These are phyloP conservation scores for Drosophila siamana DNA, from an alignment of 2,888 invertebrate genomes.

Conservation along the genomic window DNA sequence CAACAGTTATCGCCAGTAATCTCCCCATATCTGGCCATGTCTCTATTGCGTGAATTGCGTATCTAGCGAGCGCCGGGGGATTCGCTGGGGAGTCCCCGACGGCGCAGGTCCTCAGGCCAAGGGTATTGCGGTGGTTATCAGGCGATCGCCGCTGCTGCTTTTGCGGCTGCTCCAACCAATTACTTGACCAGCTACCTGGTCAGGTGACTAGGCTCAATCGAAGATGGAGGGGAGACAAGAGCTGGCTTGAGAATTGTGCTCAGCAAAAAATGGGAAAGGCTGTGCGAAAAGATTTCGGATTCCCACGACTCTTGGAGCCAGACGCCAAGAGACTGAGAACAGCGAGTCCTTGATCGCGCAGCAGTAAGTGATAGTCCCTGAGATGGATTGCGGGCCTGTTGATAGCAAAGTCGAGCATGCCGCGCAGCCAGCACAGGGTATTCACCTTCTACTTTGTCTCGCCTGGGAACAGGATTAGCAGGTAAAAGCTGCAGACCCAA, in stretches of 20 bases:
- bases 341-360: slow-evolving; percentile 58
- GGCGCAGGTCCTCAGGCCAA: not conserved
- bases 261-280: slow-evolving; percentile 26
- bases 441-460: slow-evolving; percentile 28
- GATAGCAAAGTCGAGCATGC: slow-evolving; percentile 64
- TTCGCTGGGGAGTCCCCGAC: not conserved
- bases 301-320: slow-evolving; percentile 69
- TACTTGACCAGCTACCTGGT: slow-evolving; percentile 47
- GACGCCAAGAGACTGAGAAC: slow-evolving; percentile 48
- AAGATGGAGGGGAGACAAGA: slow-evolving; percentile 55
- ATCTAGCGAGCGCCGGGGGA: no score
- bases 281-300: slow-evolving; percentile 43
- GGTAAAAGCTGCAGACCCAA: slow-evolving; percentile 60
- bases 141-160: no score
- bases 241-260: slow-evolving; percentile 49
- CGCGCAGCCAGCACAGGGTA: slow-evolving; percentile 58
- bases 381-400: slow-evolving; percentile 4
- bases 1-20: slow-evolving; percentile 35
- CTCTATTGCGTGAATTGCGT: slow-evolving; percentile 13
- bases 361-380: slow-evolving; percentile 44
- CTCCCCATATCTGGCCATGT: slow-evolving; percentile 31
- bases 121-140: not conserved
- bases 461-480: slow-evolving; percentile 55
- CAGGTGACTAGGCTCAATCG: slow-evolving; percentile 48
- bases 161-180: slow-evolving; percentile 31